These are phyloP conservation scores for Copsychus sechellarum DNA, from an alignment of 2,113 vertebrate species.

Conservation along the genomic window DNA sequence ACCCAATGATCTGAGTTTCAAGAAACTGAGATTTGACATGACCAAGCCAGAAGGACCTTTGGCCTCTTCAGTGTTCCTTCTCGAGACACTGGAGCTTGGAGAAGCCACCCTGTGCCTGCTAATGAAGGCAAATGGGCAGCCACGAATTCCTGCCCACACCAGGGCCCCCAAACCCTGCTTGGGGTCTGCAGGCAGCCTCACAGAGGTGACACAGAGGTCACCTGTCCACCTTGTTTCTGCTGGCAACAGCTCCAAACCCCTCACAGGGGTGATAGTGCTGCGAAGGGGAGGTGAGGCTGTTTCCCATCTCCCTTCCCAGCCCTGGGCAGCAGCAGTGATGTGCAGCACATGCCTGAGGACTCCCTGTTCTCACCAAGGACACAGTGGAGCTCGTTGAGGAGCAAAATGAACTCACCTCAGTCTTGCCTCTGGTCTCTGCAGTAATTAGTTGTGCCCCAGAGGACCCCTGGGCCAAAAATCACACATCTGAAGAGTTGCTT, in stretches of 20 bases:
- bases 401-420: neutral
- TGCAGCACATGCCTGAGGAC: neutral
- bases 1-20: neutral
- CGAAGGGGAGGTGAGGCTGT: fast-evolving
- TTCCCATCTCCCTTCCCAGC: neutral
- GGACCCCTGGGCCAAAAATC: neutral
- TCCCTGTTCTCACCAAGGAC: fast-evolving
- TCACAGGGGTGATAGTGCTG: fast-evolving
- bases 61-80: neutral
- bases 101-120: neutral
- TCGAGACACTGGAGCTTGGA: fast-evolving
- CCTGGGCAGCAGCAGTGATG: neutral
- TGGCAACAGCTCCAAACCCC: neutral
- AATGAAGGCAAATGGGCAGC: neutral
- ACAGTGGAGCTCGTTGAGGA: neutral
- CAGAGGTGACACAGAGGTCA: neutral
- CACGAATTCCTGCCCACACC: fast-evolving
- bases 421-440: neutral
- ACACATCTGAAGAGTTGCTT: neutral
- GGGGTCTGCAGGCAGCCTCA: neutral
- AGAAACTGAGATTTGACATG: neutral
- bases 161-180: neutral
- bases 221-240: neutral
- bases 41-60: neutral
- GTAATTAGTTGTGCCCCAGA: neutral